Evolutionary conservation across 2,888 invertebrate genomes (phyloP), one percentile per base, ranked within the genome.

Genomic region (Branchellion lobata): DNA sequence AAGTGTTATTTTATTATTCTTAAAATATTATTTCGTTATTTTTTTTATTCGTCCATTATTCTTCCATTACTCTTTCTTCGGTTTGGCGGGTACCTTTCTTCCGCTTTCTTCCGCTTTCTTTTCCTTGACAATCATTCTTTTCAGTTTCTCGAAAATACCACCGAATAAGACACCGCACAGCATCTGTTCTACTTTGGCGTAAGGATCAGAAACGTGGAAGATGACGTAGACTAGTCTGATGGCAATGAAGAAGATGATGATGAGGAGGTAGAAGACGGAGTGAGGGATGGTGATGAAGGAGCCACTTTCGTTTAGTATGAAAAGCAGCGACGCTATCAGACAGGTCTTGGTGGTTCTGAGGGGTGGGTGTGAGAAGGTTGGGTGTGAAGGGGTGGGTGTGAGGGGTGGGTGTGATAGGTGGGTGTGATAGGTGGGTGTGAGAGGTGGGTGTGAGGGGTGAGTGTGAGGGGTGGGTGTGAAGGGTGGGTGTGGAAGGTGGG

Each of bases 161-260:
- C 99, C 99, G 88, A 99, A 92, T 81, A 88, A 87, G 40, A 88
- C 89, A 31, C 97, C 96, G 87, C 96, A 98, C 90, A 94, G 93
- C 80, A 99, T 90, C 88, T 99, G 99, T 90, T 99, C 99, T 87
- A 99, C 96, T 21, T 99, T 99, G 85, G 95, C 92, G 89, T 99
- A 98, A 57, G 99, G 99, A 90, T 99, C 99, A 87, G 96, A 95
- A 85, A 99, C 97, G 84, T 96, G 96, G 85, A 99, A 90, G 80
- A 99, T 90, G 85, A 99, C 93, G 11, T 97, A 96, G 31, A 96
- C 96, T 82, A 99, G 88, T 91, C 94, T 96, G 89, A 96, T 96
- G 89, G 96, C 96, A 72, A 96, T 94, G 87, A 81, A 81, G 40
- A 74, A 57, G 40, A 78, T 94, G 81, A 96, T 95, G 85, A 97